Percentiles rank a stretch among this genome's conserved stretches.
phyloP scores from a whole-genome alignment of 2,113 vertebrate species.

The Eonycteris spelaea region DNA sequence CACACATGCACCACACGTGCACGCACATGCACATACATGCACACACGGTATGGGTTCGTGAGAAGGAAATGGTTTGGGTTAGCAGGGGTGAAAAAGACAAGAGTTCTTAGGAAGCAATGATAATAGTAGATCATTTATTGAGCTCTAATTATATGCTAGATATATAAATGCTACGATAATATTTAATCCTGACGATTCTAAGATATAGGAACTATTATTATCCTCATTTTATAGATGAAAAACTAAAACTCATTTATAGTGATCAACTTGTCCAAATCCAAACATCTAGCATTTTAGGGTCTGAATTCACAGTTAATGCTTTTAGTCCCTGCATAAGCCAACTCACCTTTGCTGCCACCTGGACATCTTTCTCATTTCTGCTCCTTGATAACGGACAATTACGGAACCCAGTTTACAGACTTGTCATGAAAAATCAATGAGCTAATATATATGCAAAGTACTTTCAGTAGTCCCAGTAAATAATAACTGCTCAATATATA shows the following conservation, averaged over 20 bases:
- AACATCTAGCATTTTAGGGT: background rate
- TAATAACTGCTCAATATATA: too few species aligned
- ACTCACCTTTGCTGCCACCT: background rate
- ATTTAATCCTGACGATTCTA: background rate
- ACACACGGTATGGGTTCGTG: background rate
- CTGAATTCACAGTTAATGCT: background rate
- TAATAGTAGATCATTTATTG: background rate
- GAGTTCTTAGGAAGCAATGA: background rate
- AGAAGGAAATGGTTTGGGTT: background rate
- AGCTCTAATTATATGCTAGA: background rate
- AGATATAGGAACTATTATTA: background rate
- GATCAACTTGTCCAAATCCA: background rate
- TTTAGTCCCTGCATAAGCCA: background rate
- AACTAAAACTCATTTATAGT: background rate
- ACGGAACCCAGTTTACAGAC: background rate
- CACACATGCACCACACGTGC: background rate
- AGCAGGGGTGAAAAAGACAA: background rate
- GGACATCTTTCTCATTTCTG: background rate
- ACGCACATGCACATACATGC: background rate
- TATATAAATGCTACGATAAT: background rate
- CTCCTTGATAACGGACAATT: background rate
- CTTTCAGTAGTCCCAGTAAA: background rate
- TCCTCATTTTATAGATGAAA: background rate
- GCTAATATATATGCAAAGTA: too few species aligned
- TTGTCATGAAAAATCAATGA: background rate